phyloP scores from a whole-genome alignment of 2,888 invertebrate genomes.

The Scaptomyza reducta region DNA sequence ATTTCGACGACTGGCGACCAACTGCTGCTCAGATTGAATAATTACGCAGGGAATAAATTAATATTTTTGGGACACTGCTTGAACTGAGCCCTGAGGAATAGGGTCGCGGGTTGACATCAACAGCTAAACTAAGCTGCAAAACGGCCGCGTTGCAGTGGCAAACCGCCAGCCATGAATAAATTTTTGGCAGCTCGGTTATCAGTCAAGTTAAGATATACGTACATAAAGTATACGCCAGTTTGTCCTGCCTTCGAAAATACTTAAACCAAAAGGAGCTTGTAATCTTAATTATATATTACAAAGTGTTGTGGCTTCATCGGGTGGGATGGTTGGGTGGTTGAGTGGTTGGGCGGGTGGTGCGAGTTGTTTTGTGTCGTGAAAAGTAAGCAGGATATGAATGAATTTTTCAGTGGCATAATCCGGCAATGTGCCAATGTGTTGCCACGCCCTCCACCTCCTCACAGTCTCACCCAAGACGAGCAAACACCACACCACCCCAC shows the following conservation, averaged over 20 bases:
- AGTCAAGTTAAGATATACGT: conserved; percentile 66
- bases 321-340: too few relatives aligned
- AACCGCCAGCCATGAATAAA: conserved; percentile 68
- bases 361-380: conserved; percentile 54
- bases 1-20: conserved; percentile 6
- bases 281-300: conserved; percentile 80
- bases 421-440: conserved; percentile 75
- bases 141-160: conserved; percentile 29
- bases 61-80: conserved; percentile 14
- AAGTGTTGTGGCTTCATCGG: conserved; percentile 60
- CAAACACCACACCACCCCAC: too few relatives aligned
- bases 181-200: conserved; percentile 73
- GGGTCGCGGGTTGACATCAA: conserved; percentile 53
- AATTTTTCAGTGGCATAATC: conserved; percentile 79
- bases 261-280: conserved; percentile 73
- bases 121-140: conserved; percentile 58
- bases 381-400: conserved; percentile 76
- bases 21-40: conserved; percentile 59
- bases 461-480: conserved; percentile 5
- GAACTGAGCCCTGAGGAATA: conserved; percentile 4
- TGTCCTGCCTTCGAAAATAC: conserved; percentile 37
- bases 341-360: background rate
- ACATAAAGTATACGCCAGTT: conserved; percentile 60
- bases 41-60: conserved; percentile 64
- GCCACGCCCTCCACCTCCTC: conserved; percentile 43